Percentiles rank a stretch among this genome's conserved stretches.
phyloP scores from a whole-genome alignment of 2,113 vertebrate species.

The Spilogale gracilis region DNA sequence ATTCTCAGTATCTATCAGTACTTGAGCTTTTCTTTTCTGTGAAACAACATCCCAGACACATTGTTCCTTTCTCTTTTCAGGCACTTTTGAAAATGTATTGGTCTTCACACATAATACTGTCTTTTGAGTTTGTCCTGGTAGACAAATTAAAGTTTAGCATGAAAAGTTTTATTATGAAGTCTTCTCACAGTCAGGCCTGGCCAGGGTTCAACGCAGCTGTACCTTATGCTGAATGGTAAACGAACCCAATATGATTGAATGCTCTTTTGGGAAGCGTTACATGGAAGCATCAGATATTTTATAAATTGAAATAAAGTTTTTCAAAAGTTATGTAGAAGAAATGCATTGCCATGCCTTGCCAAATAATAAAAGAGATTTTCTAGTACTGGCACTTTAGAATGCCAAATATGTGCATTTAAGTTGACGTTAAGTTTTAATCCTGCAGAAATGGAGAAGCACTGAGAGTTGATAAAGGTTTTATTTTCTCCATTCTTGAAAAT shows the following conservation, averaged over 20 bases:
- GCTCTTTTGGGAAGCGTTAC: not conserved
- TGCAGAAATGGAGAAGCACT: constrained; percentile 30
- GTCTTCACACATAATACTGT: constrained; percentile 33
- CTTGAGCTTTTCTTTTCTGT: constrained; percentile 61
- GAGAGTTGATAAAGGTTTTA: not conserved
- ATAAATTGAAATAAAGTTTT: constrained; percentile 42
- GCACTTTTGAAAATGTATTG: constrained; percentile 31
- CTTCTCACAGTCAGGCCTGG: not conserved
- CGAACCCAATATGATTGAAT: not conserved
- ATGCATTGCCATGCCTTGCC: not conserved
- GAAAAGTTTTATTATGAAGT: constrained; percentile 46
- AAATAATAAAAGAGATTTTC: constrained; percentile 31
- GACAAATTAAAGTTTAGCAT: constrained; percentile 47
- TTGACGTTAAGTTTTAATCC: constrained; percentile 57
- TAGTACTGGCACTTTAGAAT: constrained; percentile 29
- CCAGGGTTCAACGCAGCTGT: not conserved
- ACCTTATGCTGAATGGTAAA: constrained; percentile 21
- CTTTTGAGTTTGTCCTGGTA: constrained; percentile 45
- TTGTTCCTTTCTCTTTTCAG: not conserved
- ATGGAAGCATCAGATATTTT: not conserved
- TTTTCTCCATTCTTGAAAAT: constrained; percentile 55
- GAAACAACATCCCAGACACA: not conserved
- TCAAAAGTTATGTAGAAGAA: constrained; percentile 14
- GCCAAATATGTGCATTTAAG: not conserved
- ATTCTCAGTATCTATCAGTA: constrained; percentile 14